Evolutionary conservation across 2,113 vertebrate species (phyloP), one percentile per base, ranked within the genome.

Genomic region (Chloebia gouldiae): DNA sequence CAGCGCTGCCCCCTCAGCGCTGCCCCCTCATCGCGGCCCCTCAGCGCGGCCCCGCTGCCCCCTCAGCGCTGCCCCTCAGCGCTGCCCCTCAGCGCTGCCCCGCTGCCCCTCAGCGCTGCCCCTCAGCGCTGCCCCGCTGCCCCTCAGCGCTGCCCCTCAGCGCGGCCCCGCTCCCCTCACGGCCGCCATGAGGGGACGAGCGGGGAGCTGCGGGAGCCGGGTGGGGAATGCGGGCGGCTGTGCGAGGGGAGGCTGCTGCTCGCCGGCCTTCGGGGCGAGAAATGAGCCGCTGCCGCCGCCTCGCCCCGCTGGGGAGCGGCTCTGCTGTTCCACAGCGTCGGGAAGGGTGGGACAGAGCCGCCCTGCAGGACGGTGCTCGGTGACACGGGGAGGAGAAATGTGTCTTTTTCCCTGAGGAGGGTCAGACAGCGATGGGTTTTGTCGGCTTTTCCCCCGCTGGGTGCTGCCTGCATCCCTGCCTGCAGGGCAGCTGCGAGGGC

Each of bases 341-440:
- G 57, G 2, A 12, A 2, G 9, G 0, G 11, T 7, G 4, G 1
- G 35, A 1, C 3, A 0, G 39, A 31, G 8, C 56, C 25, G 10
- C 10, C 39, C 24, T 10, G 24, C 42, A 71, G 61, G 49, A 60
- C 2, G 14, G 1, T 35, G 94, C 35, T 33, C 82, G 86, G 69
- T 84, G 90, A 54, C 69, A 84, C 60, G 11, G 73, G 7, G 78
- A 84, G 7, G 78, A 84, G 77, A 81, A 87, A 91, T 42, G 15
- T 10, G 5, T 14, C 42, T 59, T 39, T 12, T 8, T 21, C 1
- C 30, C 16, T 6, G 57, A 0, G 1, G 16, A 7, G 49, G 11
- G 56, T 1, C 6, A 1, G 33, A 2, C 11, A 2, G 25, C 4
- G 4, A 4, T 5, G 56, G 73, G 1, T 5, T 45, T 23, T 42